A percentile compares a stretch with the other conserved stretches of the same genome.
These are phyloP conservation scores for Lamprologus tigripictilis DNA, from an alignment of 2,113 vertebrate genomes.

Conservation along the genomic window DNA sequence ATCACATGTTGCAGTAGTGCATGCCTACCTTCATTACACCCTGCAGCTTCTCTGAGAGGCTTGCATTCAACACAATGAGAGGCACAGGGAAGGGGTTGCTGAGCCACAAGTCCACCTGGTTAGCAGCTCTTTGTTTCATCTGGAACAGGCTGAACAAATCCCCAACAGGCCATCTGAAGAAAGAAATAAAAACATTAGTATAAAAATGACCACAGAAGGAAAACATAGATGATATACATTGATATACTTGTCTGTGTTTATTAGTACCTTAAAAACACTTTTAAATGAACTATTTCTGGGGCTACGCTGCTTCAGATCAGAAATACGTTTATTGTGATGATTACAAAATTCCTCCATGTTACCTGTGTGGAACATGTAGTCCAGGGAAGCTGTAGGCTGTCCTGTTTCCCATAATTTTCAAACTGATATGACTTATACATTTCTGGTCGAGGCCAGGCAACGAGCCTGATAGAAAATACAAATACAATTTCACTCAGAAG, in stretches of 20 bases:
- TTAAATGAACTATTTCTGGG: not conserved
- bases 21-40: slow-evolving; percentile 82
- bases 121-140: slow-evolving; percentile 72
- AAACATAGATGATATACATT: not conserved
- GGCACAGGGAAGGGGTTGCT: slow-evolving; percentile 75
- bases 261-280: not conserved
- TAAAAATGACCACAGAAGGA: not conserved
- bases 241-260: not conserved
- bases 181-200: not conserved
- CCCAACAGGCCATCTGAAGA: slow-evolving; percentile 66
- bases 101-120: slow-evolving; percentile 85
- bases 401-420: slow-evolving; percentile 58
- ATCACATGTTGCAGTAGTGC: not conserved
- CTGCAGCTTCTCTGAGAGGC: slow-evolving; percentile 72
- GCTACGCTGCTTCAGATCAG: not conserved
- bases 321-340: not conserved
- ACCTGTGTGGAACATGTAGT: slow-evolving; percentile 75
- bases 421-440: slow-evolving; percentile 59
- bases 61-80: slow-evolving; percentile 75
- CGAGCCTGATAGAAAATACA: slow-evolving; percentile 50
- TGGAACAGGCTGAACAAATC: slow-evolving; percentile 76
- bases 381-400: slow-evolving; percentile 74
- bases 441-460: slow-evolving; percentile 59
- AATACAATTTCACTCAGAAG: not conserved
- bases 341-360: not conserved